phyloP scores from a whole-genome alignment of 1,140 invertebrate species.

The Zophobas morio region DNA sequence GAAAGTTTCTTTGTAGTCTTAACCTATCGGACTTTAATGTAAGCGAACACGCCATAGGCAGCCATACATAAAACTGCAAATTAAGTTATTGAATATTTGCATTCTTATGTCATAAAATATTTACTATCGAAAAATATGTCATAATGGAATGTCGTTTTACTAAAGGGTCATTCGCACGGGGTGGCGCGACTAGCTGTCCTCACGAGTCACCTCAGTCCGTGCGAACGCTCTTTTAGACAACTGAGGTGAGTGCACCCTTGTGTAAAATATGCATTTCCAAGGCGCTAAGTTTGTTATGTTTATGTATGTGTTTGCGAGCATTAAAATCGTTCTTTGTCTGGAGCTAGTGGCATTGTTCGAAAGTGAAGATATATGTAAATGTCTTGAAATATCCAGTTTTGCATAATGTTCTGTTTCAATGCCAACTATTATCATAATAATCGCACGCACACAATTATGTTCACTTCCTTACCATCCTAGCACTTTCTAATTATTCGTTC shows the following conservation, averaged over 20 bases:
- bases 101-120: too few species aligned
- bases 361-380: slow-evolving; percentile 11
- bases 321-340: slow-evolving; percentile 12
- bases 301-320: background rate
- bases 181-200: too few species aligned
- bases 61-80: too few species aligned
- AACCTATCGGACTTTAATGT: slow-evolving; percentile 25
- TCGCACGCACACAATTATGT: slow-evolving; percentile 17
- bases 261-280: too few species aligned
- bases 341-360: slow-evolving; percentile 16
- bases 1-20: slow-evolving; percentile 14
- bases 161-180: too few species aligned
- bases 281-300: background rate
- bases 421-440: slow-evolving; percentile 19
- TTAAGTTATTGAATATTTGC: too few species aligned
- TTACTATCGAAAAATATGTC: too few species aligned
- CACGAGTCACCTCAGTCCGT: too few species aligned
- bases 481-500: background rate
- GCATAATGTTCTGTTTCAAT: slow-evolving; percentile 18
- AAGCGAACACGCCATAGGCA: slow-evolving; percentile 2
- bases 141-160: too few species aligned
- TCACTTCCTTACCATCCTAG: slow-evolving; percentile 6
- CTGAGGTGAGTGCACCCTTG: too few species aligned
- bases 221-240: too few species aligned
- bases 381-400: slow-evolving; percentile 5